Evolutionary conservation across 2,797 vertebrate genomes (phyloP).

Genomic region (Morus bassanus): DNA sequence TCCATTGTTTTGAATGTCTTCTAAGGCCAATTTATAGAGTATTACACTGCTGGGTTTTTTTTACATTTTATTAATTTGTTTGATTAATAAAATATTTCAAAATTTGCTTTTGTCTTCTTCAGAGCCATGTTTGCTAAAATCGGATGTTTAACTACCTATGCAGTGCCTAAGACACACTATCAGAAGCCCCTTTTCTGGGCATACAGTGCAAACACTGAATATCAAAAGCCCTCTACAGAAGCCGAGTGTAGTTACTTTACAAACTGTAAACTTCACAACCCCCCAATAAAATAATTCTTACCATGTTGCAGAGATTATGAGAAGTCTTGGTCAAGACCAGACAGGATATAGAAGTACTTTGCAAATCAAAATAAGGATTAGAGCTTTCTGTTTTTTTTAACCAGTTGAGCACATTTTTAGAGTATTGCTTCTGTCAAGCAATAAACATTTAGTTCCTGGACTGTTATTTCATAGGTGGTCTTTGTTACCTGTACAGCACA

Average conservation of each 20-base stretch:
- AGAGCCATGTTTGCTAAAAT: not conserved
- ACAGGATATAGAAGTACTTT: not conserved
- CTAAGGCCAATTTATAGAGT: not conserved
- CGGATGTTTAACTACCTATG: not conserved
- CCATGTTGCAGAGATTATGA: not conserved
- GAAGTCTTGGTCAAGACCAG: not conserved
- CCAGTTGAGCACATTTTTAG: not conserved
- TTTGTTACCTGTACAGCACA: not conserved
- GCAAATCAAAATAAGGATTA: not conserved
- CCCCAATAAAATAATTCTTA: not conserved
- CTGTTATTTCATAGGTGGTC: not conserved
- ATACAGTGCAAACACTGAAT: not conserved
- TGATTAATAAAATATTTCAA: conserved; percentile 21
- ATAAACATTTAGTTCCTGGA: not conserved
- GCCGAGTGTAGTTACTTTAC: not conserved
- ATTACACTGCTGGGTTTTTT: not conserved
- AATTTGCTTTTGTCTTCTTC: not conserved
- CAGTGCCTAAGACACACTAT: not conserved
- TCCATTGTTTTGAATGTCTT: not conserved
- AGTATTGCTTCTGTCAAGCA: not conserved
- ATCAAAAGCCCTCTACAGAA: not conserved
- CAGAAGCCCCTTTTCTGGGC: not conserved
- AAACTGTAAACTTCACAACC: not conserved
- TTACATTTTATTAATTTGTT: not conserved
- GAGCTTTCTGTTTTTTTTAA: not conserved